Base-by-base conservation (phyloP, 2,113 vertebrate species). In the Sceloporus undulatus region DNA sequence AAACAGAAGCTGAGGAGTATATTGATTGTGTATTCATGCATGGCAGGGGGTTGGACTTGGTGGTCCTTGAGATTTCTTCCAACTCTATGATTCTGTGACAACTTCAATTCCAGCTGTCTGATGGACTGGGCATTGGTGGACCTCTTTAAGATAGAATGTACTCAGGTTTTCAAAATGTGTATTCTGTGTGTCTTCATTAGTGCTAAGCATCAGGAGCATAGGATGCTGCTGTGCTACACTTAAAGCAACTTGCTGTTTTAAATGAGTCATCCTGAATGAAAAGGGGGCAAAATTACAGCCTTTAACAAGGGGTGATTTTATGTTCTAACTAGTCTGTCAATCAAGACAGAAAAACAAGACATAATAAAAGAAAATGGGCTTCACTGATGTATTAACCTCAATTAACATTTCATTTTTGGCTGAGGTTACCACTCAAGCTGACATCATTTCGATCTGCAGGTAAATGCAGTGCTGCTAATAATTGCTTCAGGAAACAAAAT, bases 401-500 rank as follows among this genome's bases (percentile, higher is more conserved):
- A 75, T 87, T 87, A 82, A 82, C 86, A 87, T 82, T 76, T 87
- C 79, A 87, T 87, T 82, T 87, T 70, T 82, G 79, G 40, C 54
- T 82, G 70, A 75, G 27, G 79, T 75, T 87, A 54, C 62, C 27
- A n/a, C 42, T 87, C 54, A 82, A 65, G 34, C 71, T 82, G 54
- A 87, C 86, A 82, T 75, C 38, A 75, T 87, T 82, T 75, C n/a
- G 59, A 66, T 48, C 70, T 76, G 59, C 70, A 65, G 71, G 38
- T 68, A 75, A 74, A 87, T 11, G 21, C 79, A 87, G 38, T 75
- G 27, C 56, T 75, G 27, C 66, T 82, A 82, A 75, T 82, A 82
- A 82, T 65, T 74, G 70, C 79, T 82, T 38, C 23, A 34, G 18
- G 79, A 65, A 82, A 82, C 56, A 87, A 87, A 85, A 77, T 65